Percentiles rank a stretch among this genome's conserved stretches.
These are phyloP conservation scores for Camelus dromedarius DNA, from an alignment of 2,113 vertebrate genomes.

Conservation along the genomic window DNA sequence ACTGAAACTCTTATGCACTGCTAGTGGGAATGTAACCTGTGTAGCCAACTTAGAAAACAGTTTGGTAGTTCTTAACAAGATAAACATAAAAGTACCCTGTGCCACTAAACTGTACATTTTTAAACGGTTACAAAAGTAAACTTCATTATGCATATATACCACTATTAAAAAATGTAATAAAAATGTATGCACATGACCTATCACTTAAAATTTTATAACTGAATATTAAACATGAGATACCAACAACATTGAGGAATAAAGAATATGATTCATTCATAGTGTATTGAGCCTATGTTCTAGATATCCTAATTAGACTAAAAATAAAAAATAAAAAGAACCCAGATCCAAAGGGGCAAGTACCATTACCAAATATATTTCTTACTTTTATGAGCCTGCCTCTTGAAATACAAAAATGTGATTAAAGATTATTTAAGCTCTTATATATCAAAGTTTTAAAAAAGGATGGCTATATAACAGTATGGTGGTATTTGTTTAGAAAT, in stretches of 20 bases:
- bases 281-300: background rate
- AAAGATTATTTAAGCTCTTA: background rate
- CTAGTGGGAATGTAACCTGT: background rate
- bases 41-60: background rate
- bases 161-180: background rate
- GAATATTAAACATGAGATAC: background rate
- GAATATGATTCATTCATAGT: background rate
- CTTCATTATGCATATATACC: background rate
- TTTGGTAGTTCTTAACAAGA: background rate
- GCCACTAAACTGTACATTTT: background rate
- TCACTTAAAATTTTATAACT: background rate
- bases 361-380: background rate
- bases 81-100: slow-evolving; percentile 23
- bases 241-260: background rate
- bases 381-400: slow-evolving; percentile 20
- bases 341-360: background rate
- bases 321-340: background rate
- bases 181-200: background rate
- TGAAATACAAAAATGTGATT: background rate
- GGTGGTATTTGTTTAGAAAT: slow-evolving; percentile 5
- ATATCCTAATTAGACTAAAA: background rate
- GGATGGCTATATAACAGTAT: background rate
- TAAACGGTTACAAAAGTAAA: slow-evolving; percentile 2
- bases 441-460: slow-evolving; percentile 10
- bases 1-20: background rate